Conservation (phyloP, 1,140 invertebrate genomes). For the Cherax quadricarinatus region DNA sequence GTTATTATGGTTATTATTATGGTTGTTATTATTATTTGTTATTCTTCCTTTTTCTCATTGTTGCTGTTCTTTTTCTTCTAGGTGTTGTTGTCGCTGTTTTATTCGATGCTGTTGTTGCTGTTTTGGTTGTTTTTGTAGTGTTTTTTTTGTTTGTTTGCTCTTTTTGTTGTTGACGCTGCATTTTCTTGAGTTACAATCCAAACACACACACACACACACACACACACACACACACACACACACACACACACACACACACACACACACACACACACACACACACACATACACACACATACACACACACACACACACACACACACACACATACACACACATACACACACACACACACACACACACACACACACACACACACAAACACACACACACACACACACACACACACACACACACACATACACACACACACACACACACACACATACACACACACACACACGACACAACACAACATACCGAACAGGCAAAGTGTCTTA, state of each 20-base stretch:
- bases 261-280: constrained; percentile 3
- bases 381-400: constrained; percentile 26
- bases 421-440: not conserved
- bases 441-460: not conserved
- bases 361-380: not conserved
- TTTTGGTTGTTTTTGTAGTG: not conserved
- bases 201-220: no score
- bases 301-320: no score
- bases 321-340: constrained; percentile 9
- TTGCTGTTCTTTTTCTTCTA: no score
- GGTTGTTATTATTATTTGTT: no score
- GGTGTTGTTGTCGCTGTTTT: not conserved
- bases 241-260: constrained; percentile 3
- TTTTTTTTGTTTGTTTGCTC: not conserved
- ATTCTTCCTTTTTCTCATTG: no score
- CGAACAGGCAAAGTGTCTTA: no score
- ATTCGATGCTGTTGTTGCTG: not conserved
- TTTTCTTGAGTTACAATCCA: not conserved
- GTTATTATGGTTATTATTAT: not conserved
- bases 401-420: constrained; percentile 15
- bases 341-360: constrained; percentile 21
- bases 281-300: no score
- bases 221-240: not conserved
- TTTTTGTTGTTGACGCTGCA: not conserved
- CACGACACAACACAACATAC: no score